These are phyloP conservation scores for Tamias sibiricus DNA, from an alignment of 2,113 vertebrate species.

Conservation along the genomic window DNA sequence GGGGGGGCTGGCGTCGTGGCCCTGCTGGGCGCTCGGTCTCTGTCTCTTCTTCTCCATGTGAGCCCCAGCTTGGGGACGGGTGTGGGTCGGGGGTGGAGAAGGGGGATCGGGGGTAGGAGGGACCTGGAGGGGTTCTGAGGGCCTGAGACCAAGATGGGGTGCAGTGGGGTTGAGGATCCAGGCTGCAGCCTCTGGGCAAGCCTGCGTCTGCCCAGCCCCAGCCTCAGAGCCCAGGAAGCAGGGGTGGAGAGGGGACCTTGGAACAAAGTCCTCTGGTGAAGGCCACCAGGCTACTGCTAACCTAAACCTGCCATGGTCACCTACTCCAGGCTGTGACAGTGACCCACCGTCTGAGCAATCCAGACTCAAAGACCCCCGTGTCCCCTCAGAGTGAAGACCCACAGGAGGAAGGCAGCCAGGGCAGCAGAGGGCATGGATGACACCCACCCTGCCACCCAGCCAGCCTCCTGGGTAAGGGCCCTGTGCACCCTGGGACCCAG, in stretches of 20 bases:
- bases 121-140: neutral
- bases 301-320: neutral
- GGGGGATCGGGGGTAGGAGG: neutral
- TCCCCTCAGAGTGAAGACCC: neutral
- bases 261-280: neutral
- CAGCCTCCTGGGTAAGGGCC: neutral
- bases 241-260: no score
- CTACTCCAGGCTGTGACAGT: neutral
- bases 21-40: neutral
- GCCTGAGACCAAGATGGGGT: neutral
- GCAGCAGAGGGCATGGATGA: fast-evolving
- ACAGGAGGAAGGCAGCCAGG: neutral
- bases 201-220: no score
- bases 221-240: neutral
- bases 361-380: neutral
- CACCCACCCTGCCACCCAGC: fast-evolving
- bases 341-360: neutral
- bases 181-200: neutral
- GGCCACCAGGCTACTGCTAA: no score
- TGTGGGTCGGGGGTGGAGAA: neutral
- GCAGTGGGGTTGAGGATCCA: no score
- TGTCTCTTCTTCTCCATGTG: neutral
- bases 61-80: neutral
- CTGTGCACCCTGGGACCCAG: no score
- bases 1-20: neutral